A percentile compares a stretch with the other conserved stretches of the same genome.
These are phyloP conservation scores for Cyrtorhinus lividipennis DNA, from an alignment of 1,140 invertebrate genomes.

Conservation along the genomic window DNA sequence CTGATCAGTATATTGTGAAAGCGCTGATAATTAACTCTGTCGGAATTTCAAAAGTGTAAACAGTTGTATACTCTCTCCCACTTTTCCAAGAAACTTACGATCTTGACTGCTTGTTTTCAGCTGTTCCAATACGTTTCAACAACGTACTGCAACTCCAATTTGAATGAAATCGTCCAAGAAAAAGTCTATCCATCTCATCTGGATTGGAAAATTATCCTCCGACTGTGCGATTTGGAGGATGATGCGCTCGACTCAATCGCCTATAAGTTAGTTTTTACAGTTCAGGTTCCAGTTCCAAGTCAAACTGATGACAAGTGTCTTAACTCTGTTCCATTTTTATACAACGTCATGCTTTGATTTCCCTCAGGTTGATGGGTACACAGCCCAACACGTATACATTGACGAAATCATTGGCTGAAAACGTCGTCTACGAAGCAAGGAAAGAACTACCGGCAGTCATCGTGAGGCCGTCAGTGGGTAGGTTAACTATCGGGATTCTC, in stretches of 20 bases:
- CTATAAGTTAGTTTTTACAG: conserved; percentile 36
- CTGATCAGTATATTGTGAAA: too few relatives aligned
- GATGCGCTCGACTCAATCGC: conserved; percentile 41
- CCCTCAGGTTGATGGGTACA: conserved; percentile 7
- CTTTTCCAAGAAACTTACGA: too few relatives aligned
- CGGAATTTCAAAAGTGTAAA: too few relatives aligned
- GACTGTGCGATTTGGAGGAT: conserved; percentile 40
- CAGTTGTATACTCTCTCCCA: too few relatives aligned
- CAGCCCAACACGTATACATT: conserved; percentile 24
- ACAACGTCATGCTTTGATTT: too few relatives aligned
- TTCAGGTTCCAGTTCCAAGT: too few relatives aligned
- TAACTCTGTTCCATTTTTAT: too few relatives aligned
- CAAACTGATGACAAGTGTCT: too few relatives aligned
- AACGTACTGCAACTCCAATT: conserved; percentile 68
- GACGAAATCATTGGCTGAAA: conserved; percentile 24
- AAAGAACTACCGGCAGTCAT: conserved; percentile 12
- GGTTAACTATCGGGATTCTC: too few relatives aligned
- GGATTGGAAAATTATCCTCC: conserved; percentile 43
- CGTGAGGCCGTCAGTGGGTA: conserved; percentile 20
- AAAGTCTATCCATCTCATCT: conserved; percentile 50
- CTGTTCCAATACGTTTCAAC: conserved; percentile 74
- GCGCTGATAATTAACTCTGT: too few relatives aligned
- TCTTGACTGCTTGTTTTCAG: too few relatives aligned
- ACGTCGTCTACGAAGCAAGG: conserved; percentile 14
- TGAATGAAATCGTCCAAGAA: conserved; percentile 47